Percentiles rank a stretch among this genome's conserved stretches.
These are phyloP conservation scores for Aurelia sp. DNA, from an alignment of 30 jellyfish, hydroid and myxozoan species.

Conservation along the genomic window DNA sequence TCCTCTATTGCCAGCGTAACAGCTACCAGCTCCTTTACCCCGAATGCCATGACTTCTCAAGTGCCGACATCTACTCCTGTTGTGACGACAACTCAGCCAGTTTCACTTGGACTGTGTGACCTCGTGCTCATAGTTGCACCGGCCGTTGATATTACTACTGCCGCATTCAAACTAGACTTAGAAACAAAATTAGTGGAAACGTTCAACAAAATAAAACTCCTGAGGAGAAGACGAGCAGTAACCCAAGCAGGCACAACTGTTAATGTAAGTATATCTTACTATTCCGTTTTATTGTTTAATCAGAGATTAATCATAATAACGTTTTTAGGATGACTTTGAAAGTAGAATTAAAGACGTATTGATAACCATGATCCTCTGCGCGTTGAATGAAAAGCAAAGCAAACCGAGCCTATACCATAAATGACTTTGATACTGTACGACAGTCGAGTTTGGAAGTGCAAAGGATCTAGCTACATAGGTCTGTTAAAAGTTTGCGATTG, in stretches of 20 bases:
- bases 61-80: slow-evolving; percentile 9
- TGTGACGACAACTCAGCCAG: slow-evolving; percentile 9
- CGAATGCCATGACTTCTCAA: not conserved
- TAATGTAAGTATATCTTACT: slow-evolving; percentile 7
- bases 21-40: not conserved
- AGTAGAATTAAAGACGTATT: too few relatives aligned
- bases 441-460: too few relatives aligned
- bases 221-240: slow-evolving; percentile 55
- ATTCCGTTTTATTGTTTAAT: too few relatives aligned
- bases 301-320: too few relatives aligned
- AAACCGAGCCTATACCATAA: too few relatives aligned
- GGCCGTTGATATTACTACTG: slow-evolving; percentile 19
- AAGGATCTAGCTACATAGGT: too few relatives aligned
- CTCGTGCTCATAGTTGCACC: slow-evolving; percentile 24
- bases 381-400: too few relatives aligned
- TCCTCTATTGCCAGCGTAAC: too few relatives aligned
- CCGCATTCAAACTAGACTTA: slow-evolving; percentile 6
- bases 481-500: too few relatives aligned
- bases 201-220: not conserved
- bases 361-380: too few relatives aligned
- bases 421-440: too few relatives aligned
- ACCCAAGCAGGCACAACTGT: slow-evolving; percentile 42
- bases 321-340: too few relatives aligned
- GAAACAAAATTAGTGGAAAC: slow-evolving; percentile 50
- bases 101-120: slow-evolving; percentile 13